Conservation (phyloP, 2,113 vertebrate species). For the Sturnus vulgaris region DNA sequence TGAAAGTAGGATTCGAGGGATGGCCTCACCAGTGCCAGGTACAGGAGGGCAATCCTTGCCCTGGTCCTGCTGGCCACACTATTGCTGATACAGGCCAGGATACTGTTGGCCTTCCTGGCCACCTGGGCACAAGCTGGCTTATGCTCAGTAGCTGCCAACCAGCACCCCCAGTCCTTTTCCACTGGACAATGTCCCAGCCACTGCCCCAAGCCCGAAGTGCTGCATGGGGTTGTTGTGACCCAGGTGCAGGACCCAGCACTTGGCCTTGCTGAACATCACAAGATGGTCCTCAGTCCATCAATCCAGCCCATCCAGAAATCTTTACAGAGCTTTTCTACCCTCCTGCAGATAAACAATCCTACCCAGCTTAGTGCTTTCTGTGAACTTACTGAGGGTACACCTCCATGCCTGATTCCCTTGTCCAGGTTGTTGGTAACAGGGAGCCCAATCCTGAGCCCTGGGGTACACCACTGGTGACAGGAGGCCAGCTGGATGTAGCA, state of each 20-base stretch:
- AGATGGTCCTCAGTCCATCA: accelerated
- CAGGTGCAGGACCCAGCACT: accelerated
- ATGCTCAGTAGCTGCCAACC: neutral
- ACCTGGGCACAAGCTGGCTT: neutral
- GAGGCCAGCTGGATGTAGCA: neutral
- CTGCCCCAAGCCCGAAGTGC: accelerated
- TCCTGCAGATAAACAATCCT: neutral
- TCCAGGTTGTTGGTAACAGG: neutral
- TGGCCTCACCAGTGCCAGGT: neutral
- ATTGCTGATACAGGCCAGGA: neutral
- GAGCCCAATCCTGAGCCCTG: neutral
- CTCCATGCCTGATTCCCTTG: neutral
- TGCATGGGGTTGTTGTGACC: neutral
- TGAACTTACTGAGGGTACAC: neutral
- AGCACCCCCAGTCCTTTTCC: neutral
- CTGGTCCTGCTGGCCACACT: neutral
- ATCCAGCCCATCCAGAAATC: neutral
- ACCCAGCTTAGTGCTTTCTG: neutral
- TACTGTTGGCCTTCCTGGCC: neutral
- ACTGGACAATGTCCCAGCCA: accelerated
- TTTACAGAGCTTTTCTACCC: neutral
- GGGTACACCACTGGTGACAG: accelerated
- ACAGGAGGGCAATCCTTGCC: neutral
- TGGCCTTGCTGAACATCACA: neutral
- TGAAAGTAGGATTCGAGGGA: accelerated